These are phyloP conservation scores for Ceryle rudis DNA, from an alignment of 2,797 vertebrate genomes.

Conservation along the genomic window DNA sequence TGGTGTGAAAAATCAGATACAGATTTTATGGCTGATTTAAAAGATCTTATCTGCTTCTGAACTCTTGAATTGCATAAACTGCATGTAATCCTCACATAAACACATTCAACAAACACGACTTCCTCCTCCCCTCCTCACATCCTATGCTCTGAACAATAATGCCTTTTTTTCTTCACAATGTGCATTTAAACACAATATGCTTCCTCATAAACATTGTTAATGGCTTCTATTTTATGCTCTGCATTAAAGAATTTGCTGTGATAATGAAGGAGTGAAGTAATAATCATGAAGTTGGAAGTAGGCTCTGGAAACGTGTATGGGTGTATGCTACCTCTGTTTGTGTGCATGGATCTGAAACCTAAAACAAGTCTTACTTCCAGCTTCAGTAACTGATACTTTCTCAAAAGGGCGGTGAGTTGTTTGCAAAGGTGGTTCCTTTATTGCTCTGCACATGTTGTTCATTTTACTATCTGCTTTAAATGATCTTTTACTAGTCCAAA, in stretches of 20 bases:
- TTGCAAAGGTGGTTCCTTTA: conserved; percentile 71
- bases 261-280: conserved; percentile 63
- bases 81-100: conserved; percentile 63
- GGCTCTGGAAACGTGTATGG: neutral
- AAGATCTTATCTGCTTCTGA: conserved; percentile 57
- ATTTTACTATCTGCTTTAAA: conserved; percentile 76
- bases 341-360: conserved; percentile 12
- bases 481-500: conserved; percentile 55
- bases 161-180: conserved; percentile 63
- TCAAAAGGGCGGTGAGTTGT: conserved; percentile 53
- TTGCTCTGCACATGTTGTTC: conserved; percentile 64
- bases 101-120: conserved; percentile 64
- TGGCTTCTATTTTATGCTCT: conserved; percentile 67
- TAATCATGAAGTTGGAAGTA: conserved; percentile 31
- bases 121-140: conserved; percentile 15
- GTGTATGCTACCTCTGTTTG: neutral
- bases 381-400: conserved; percentile 59
- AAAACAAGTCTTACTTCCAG: conserved; percentile 69
- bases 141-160: conserved; percentile 69
- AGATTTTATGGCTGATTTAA: conserved; percentile 57
- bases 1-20: conserved; percentile 57
- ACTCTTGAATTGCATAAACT: conserved; percentile 56
- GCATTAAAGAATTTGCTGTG: conserved; percentile 58
- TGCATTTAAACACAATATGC: conserved; percentile 69
- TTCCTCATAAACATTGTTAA: conserved; percentile 74